Base-by-base conservation (phyloP, 2,113 vertebrate species). In the Apistogramma diplotaenia region DNA sequence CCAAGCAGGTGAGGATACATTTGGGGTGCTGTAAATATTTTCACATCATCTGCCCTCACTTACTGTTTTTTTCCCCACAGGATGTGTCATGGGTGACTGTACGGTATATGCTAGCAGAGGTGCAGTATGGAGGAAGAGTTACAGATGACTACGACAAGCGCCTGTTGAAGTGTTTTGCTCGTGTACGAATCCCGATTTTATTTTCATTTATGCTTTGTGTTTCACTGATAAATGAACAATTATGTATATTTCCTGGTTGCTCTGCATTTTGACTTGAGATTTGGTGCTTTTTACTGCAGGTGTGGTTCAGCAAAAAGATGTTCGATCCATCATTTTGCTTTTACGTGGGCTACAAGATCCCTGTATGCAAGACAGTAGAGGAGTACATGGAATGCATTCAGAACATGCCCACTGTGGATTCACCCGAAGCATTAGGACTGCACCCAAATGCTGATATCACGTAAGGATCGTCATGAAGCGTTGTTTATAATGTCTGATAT, bases 31-130 rank as follows among this genome's bases (percentile, higher is more conserved):
- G 0, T 27, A 7, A 53, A n/a, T 23, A 13, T 51, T 19, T 15
- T 57, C 0, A 23, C 5, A 12, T 25, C 3, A 2, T 58, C n/a
- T 74, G 31, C 27, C 25, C 55, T 77, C 15, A 54, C 21, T 74
- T n/a, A 19, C 12, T 70, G 19, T 21, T 5, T 1, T 46, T 76
- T 25, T 1, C 27, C 76, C 81, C 78, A 55, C 73, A 97, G 97
- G 96, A 96, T 0, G 91, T 98, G 27, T 98, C 96, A 56, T 98
- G 97, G 97, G 96, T 89, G 61, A 96, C 97, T 0, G 18, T 98
- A 67, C 90, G 91, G 55, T 98, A 98, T 89, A 97, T 98, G 97
- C 95, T 97, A 74, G 96, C 96, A 33, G 97, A 98, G 85, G 97
- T 98, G 55, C 97, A 94, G 51, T 97, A 97, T 0, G 95, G 97